Base-by-base conservation (phyloP, 2,797 vertebrate species). In the Microctenopoma steveboyesi region DNA sequence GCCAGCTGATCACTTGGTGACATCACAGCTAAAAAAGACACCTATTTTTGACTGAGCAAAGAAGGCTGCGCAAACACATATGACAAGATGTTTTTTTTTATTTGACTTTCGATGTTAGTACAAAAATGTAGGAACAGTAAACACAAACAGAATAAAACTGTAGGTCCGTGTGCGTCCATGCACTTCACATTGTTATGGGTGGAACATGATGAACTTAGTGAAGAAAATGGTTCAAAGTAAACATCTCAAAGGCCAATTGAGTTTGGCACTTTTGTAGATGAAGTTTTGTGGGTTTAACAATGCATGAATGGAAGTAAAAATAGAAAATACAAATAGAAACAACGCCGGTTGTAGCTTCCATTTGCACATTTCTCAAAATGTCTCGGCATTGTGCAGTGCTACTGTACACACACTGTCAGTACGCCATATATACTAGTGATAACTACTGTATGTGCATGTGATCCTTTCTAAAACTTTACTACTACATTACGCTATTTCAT, bases 191-290 rank as follows among this genome's bases (percentile, higher is more conserved):
- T 81, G 27, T 65, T 4, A 48, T 37, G 47, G 56, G 16, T 14
- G 40, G 63, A 74, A 37, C 15, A 56, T 42, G 25, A 7, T 49
- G 37, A 57, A 42, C 1, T 30, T 62, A 1, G 42, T 28, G 12
- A 46, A 27, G 25, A 46, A 63, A 49, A 64, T 18, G 8, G 39
- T 12, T 2, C 16, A 16, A 0, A 22, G 14, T 39, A 25, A 46
- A 64, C 33, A 46, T 47, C 1, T 65, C 7, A 0, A 30, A 53
- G 13, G 15, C 11, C 27, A 39, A 51, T 18, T n/a, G 2, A 56
- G 42, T 85, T 91, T 92, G 91, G 91, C 91, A 92, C 88, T 69
- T 33, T 35, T 25, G 49, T 25, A 51, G 60, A 72, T n/a, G 9
- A 30, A 64, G 47, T 58, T 9, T 27, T 62, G 58, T 49, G 43